Conservation (phyloP, 2,113 vertebrate genomes). For the Rhodinocichla rosea region DNA sequence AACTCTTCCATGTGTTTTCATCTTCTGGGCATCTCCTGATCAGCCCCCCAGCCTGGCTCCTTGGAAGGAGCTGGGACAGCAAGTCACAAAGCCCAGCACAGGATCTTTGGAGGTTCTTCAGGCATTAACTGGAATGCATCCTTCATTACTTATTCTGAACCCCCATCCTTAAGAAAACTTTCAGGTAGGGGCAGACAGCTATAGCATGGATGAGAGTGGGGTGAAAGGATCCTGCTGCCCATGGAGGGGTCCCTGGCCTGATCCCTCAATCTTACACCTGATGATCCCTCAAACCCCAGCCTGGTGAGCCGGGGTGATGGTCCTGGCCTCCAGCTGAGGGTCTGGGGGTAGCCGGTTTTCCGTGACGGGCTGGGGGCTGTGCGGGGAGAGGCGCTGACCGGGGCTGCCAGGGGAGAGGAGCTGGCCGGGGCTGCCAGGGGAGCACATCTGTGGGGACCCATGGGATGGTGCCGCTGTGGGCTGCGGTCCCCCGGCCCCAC, state of each 20-base stretch:
- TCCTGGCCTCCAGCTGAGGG: accelerated
- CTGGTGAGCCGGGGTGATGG: accelerated
- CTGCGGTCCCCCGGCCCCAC: accelerated
- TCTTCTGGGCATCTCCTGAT: background rate
- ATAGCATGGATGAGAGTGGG: background rate
- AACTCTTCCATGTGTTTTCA: accelerated
- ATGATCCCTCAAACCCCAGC: background rate
- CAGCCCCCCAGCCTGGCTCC: background rate
- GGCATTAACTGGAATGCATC: accelerated
- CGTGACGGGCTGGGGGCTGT: background rate
- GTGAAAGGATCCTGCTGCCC: background rate
- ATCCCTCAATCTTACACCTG: too few relatives aligned
- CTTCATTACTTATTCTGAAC: background rate
- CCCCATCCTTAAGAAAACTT: background rate
- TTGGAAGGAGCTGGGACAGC: background rate
- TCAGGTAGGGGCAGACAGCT: background rate
- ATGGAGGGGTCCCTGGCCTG: accelerated
- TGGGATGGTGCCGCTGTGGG: background rate
- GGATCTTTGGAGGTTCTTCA: background rate
- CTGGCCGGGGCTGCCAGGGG: background rate
- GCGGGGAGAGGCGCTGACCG: too few relatives aligned
- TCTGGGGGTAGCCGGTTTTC: too few relatives aligned
- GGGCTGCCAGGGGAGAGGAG: background rate
- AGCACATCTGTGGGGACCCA: background rate
- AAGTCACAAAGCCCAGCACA: accelerated